A percentile compares a stretch with the other conserved stretches of the same genome.
These are phyloP conservation scores for Xerus inauris DNA, from an alignment of 2,113 vertebrate genomes.

Conservation along the genomic window DNA sequence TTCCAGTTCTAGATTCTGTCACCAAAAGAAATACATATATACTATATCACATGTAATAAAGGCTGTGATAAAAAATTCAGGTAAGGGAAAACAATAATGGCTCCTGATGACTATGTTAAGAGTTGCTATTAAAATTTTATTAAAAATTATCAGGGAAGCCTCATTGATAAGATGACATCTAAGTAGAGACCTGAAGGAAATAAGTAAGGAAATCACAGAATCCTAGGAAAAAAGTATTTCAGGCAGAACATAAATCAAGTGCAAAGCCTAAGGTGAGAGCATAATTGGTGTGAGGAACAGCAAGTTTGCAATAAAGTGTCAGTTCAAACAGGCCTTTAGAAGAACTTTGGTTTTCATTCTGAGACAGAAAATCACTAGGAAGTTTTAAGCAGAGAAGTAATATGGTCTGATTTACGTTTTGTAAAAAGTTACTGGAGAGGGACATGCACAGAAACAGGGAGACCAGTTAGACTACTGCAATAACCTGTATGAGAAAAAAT, in stretches of 20 bases:
- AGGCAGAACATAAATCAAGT: neutral
- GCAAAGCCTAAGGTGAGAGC: neutral
- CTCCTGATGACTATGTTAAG: neutral
- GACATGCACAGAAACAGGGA: neutral
- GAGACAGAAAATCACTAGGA: neutral
- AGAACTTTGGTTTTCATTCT: neutral
- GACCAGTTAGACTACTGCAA: neutral
- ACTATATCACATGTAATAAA: neutral
- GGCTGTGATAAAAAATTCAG: neutral
- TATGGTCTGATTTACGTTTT: neutral
- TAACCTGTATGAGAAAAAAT: neutral
- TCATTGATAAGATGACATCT: neutral
- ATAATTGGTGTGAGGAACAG: neutral
- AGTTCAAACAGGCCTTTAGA: neutral
- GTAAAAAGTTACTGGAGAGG: neutral
- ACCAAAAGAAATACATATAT: neutral
- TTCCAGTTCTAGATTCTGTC: neutral
- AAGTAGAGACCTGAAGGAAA: slow-evolving; percentile 54
- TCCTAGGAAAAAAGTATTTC: neutral
- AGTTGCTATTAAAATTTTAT: slow-evolving; percentile 30
- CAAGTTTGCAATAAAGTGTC: neutral
- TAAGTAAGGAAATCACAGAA: slow-evolving; percentile 23
- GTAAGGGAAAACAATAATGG: neutral
- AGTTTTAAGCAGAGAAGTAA: neutral
- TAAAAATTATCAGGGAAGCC: neutral